phyloP scores from a whole-genome alignment of 1,140 invertebrate species.

The Drosophila elegans region DNA sequence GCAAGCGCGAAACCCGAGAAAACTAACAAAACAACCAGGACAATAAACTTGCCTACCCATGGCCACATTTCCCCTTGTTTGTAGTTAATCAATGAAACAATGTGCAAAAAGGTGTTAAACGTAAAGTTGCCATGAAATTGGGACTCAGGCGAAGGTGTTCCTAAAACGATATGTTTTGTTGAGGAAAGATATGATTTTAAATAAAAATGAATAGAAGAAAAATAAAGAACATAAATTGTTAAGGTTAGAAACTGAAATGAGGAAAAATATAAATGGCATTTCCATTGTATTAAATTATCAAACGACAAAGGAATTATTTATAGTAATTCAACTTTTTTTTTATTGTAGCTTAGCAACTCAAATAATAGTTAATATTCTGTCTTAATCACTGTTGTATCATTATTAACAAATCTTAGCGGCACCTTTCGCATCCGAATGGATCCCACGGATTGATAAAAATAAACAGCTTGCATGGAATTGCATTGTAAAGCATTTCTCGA shows the following conservation, averaged over 20 bases:
- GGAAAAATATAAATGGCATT: neutral
- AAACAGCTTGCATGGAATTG: conserved; percentile 1
- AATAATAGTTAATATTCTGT: no score
- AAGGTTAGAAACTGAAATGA: neutral
- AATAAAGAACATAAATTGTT: neutral
- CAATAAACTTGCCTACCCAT: conserved; percentile 52
- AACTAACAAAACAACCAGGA: conserved; percentile 30
- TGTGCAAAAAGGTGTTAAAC: conserved; percentile 11
- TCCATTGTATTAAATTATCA: neutral
- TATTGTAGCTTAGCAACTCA: no score
- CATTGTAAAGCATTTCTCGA: conserved; percentile 10
- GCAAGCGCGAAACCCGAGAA: conserved; percentile 20
- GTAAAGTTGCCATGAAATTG: neutral
- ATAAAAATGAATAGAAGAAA: no score
- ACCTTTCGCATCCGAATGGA: neutral
- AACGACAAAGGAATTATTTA: no score
- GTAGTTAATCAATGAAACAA: conserved; percentile 23
- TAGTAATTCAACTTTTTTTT: no score
- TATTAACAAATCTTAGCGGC: neutral
- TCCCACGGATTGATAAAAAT: conserved; percentile 1
- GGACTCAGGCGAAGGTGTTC: no score
- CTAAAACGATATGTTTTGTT: no score
- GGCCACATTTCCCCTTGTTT: conserved; percentile 18
- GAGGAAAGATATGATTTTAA: no score
- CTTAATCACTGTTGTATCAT: neutral